Evolutionary conservation across 2,797 vertebrate species (phyloP), one percentile per base, ranked within the genome.

Genomic region (Astyanax mexicanus): DNA sequence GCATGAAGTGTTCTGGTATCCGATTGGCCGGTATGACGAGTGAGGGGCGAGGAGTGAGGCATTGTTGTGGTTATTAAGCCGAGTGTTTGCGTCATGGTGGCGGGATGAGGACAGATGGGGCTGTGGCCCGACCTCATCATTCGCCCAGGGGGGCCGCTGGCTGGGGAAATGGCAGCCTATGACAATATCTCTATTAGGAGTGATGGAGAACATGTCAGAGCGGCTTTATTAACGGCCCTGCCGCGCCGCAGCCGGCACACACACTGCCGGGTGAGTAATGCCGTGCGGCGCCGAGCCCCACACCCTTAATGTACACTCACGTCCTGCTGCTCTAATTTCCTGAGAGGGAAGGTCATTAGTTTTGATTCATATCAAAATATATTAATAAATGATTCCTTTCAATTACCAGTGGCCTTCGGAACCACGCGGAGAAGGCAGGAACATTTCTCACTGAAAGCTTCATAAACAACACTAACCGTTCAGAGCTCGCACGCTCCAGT

Each of bases 131-230:
- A 42, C 69, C 7, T 82, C 82, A 88, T 91, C 85, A 88, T 85
- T 87, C 83, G 74, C 80, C 58, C 54, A 58, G 37, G 61, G 61
- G 76, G 80, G 74, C 49, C 44, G 69, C 80, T 76, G 80, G 72
- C 84, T 80, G 83, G 40, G 78, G 84, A 84, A 85, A 84, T 83
- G 79, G 86, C 85, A 85, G 64, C 80, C 78, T 82, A 79, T 87
- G 88, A 89, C 90, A 88, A 89, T 88, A 88, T 90, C 88, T 91
- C 87, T 89, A 89, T 91, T 90, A 90, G 77, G 78, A 86, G 83
- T 91, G 91, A 92, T 91, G 86, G 91, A 91, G 82, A 84, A 88
- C 51, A 70, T 87, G 86, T 89, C 84, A 69, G 83, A 37, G 69
- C 57, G 75, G 80, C 84, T 85, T 90, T 91, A 89, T 91, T 90